phyloP scores from a whole-genome alignment of 1,140 invertebrate species.

The Papilio dardanus region DNA sequence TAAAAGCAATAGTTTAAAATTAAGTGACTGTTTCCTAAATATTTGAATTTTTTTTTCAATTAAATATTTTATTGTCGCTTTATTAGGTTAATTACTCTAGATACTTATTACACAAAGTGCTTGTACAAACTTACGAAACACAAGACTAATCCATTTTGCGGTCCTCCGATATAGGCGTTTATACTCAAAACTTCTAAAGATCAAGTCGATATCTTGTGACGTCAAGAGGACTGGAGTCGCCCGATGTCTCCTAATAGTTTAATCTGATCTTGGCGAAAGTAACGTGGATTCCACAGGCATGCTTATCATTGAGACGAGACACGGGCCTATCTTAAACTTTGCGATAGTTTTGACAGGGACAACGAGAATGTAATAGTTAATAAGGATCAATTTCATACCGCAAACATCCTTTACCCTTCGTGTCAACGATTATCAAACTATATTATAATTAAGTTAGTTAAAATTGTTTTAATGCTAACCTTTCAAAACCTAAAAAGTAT shows the following conservation, averaged over 20 bases:
- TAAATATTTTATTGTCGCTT: neutral
- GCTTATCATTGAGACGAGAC: conserved; percentile 32
- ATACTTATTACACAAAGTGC: conserved; percentile 7
- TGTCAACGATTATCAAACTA: conserved; percentile 1
- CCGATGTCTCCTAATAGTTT: conserved; percentile 35
- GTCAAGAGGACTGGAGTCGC: conserved; percentile 29
- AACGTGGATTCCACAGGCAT: conserved; percentile 25
- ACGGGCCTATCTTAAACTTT: conserved; percentile 25
- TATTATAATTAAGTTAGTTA: neutral
- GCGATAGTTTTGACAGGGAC: conserved; percentile 35
- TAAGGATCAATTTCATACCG: conserved; percentile 28
- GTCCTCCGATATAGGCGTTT: conserved; percentile 18
- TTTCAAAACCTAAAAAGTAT: neutral
- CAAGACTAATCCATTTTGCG: conserved; percentile 28
- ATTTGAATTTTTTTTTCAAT: neutral
- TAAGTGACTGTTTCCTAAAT: too few relatives aligned
- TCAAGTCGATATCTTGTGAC: conserved; percentile 31
- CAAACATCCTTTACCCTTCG: neutral
- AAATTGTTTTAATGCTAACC: too few relatives aligned
- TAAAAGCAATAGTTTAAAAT: too few relatives aligned
- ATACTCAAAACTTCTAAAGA: conserved; percentile 34
- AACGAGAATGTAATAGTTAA: conserved; percentile 31
- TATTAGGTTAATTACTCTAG: neutral
- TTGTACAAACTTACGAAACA: conserved; percentile 17
- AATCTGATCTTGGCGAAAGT: conserved; percentile 29